phyloP scores from a whole-genome alignment of 2,797 vertebrate genomes.

The Strix occidentalis region DNA sequence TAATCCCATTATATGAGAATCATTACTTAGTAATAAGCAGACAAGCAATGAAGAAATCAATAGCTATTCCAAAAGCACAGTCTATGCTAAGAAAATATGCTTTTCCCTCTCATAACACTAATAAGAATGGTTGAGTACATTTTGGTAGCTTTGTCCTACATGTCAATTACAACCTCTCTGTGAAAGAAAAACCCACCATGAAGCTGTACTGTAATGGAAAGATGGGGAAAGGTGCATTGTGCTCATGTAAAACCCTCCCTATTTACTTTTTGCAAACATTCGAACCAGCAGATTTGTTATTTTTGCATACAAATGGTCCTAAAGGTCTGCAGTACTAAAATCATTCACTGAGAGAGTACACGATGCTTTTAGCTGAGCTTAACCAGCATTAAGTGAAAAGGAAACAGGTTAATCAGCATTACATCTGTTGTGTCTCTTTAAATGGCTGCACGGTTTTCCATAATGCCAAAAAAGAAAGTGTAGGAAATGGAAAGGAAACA shows the following conservation, averaged over 20 bases:
- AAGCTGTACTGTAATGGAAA: background rate
- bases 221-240: background rate
- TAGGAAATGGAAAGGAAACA: background rate
- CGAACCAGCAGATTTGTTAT: background rate
- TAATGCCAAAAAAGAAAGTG: background rate
- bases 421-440: background rate
- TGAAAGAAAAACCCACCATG: background rate
- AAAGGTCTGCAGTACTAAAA: background rate
- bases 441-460: background rate
- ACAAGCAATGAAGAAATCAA: slow-evolving; percentile 41
- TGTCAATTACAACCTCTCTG: background rate
- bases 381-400: background rate
- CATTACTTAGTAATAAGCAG: slow-evolving; percentile 48
- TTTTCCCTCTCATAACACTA: background rate
- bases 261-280: background rate
- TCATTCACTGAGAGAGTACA: background rate
- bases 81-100: background rate
- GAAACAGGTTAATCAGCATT: background rate
- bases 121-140: background rate
- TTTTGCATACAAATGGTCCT: background rate
- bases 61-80: background rate
- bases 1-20: slow-evolving; percentile 5
- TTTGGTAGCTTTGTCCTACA: background rate
- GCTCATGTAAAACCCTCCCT: background rate
- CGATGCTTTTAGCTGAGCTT: background rate